phyloP scores from a whole-genome alignment of 2,888 invertebrate genomes.

The Pecten maximus region DNA sequence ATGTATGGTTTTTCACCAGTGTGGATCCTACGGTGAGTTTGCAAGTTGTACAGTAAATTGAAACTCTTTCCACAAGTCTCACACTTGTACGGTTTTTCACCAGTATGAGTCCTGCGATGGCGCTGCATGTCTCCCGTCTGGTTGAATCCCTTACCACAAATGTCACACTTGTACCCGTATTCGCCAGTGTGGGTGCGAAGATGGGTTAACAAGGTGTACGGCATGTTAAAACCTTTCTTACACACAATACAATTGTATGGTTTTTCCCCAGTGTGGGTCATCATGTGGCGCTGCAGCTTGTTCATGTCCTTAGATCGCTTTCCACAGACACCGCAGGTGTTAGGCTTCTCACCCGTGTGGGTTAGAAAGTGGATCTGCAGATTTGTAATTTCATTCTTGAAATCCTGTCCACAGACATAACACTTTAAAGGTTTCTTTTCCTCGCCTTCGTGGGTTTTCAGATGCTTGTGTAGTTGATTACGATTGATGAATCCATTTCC shows the following conservation, averaged over 20 bases:
- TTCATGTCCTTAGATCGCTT: conserved; percentile 97
- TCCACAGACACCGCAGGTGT: conserved; percentile 95
- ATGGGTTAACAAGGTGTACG: neutral
- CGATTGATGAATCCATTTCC: conserved; percentile 21
- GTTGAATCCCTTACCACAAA: neutral
- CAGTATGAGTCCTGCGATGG: conserved; percentile 14
- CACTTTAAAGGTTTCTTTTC: neutral
- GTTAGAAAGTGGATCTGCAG: conserved; percentile 96
- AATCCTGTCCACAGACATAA: conserved; percentile 95
- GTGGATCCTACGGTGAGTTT: conserved; percentile 25
- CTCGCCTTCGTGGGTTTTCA: neutral
- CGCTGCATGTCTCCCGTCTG: conserved; percentile 15
- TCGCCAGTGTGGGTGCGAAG: neutral
- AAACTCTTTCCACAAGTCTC: conserved; percentile 15
- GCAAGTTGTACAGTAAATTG: conserved; percentile 16
- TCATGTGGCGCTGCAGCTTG: conserved; percentile 97
- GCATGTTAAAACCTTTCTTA: conserved; percentile 15
- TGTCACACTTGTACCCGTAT: conserved; percentile 8
- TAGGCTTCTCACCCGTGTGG: conserved; percentile 97
- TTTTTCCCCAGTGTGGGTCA: conserved; percentile 89
- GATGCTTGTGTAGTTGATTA: conserved; percentile 10
- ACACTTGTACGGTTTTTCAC: neutral
- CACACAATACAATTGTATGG: conserved; percentile 11
- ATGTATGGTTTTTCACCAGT: neutral
- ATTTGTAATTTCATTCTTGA: conserved; percentile 94